Conservation (phyloP, 2,888 invertebrate genomes). For the Acleris cristana region DNA sequence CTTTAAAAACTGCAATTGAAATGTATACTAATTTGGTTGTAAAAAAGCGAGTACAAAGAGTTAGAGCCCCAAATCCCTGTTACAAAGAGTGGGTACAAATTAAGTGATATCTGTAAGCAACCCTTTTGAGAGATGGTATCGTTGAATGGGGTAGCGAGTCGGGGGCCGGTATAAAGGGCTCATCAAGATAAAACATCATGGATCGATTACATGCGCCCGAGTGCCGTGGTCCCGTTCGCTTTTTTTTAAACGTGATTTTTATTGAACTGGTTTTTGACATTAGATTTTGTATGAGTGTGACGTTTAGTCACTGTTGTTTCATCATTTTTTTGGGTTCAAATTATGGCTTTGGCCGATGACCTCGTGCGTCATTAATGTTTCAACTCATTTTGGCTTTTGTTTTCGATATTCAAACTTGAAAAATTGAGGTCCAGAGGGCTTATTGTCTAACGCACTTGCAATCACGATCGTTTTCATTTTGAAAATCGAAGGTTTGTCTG, state of each 20-base stretch:
- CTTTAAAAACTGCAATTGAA: constrained; percentile 70
- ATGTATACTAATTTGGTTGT: constrained; percentile 55
- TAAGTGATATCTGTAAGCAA: constrained; percentile 83
- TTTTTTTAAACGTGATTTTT: constrained; percentile 25
- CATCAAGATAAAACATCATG: constrained; percentile 81
- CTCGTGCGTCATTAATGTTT: not conserved
- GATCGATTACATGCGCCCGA: constrained; percentile 80
- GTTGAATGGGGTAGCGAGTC: constrained; percentile 74
- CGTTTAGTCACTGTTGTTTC: constrained; percentile 2
- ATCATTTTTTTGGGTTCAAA: not conserved
- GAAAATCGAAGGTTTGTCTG: no score
- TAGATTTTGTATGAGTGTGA: constrained; percentile 2
- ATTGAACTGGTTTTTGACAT: constrained; percentile 11
- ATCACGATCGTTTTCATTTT: no score
- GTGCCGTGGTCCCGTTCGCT: constrained; percentile 70
- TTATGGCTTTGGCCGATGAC: not conserved
- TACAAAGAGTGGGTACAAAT: constrained; percentile 82
- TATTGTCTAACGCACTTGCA: no score
- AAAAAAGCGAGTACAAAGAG: constrained; percentile 63
- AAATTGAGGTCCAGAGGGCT: no score
- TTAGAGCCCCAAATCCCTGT: constrained; percentile 68
- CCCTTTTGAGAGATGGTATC: constrained; percentile 82
- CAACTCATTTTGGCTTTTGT: not conserved
- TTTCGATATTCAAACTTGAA: not conserved
- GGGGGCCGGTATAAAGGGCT: constrained; percentile 77